phyloP scores from a whole-genome alignment of 2,888 invertebrate species.

The Parnassius smintheus region DNA sequence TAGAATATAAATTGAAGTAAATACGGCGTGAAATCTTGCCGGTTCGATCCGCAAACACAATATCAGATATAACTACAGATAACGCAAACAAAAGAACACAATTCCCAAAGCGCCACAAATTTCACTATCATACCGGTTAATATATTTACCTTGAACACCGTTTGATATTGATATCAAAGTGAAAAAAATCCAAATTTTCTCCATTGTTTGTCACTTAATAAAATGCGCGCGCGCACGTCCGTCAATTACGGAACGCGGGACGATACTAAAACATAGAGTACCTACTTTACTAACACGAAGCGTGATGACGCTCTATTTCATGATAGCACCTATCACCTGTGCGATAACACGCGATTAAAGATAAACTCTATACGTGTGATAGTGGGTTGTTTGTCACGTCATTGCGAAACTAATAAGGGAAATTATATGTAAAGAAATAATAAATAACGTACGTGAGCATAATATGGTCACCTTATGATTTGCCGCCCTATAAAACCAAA shows the following conservation, averaged over 20 bases:
- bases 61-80: slow-evolving; percentile 3
- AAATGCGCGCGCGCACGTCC: slow-evolving; percentile 16
- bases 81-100: background rate
- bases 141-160: slow-evolving; percentile 16
- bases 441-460: too few species aligned
- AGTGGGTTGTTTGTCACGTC: too few species aligned
- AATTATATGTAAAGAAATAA: too few species aligned
- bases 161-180: slow-evolving; percentile 4
- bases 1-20: background rate
- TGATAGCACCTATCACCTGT: slow-evolving; percentile 4
- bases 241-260: slow-evolving; percentile 10
- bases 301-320: slow-evolving; percentile 6
- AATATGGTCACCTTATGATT: too few species aligned
- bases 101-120: background rate
- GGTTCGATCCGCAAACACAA: background rate
- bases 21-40: background rate
- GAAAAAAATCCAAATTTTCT: slow-evolving; percentile 20
- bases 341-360: background rate
- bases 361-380: slow-evolving; percentile 2
- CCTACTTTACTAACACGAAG: background rate
- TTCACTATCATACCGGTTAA: background rate
- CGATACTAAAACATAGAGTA: slow-evolving; percentile 1
- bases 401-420: slow-evolving; percentile 1
- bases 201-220: slow-evolving; percentile 11
- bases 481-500: too few species aligned